Conservation (phyloP, 2,888 invertebrate genomes). For the Gymnoscelis rufifasciata region DNA sequence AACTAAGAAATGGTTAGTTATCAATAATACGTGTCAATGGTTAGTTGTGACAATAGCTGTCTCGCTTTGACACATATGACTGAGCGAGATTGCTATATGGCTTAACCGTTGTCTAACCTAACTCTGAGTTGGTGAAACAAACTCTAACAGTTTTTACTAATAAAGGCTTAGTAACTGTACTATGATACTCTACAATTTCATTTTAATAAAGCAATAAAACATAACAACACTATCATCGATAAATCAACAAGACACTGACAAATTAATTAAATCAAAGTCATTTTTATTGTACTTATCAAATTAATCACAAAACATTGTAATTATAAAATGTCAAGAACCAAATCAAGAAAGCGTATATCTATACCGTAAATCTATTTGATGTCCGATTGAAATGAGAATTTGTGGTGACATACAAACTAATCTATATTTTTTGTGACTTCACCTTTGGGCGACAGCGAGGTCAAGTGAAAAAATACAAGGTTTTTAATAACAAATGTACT, state of each 20-base stretch:
- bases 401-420: constrained; percentile 37
- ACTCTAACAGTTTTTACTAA: too few relatives aligned
- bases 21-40: too few relatives aligned
- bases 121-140: too few relatives aligned
- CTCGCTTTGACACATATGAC: too few relatives aligned
- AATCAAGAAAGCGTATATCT: constrained; percentile 20
- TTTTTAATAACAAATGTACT: constrained; percentile 14
- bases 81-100: too few relatives aligned
- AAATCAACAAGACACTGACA: not conserved
- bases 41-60: too few relatives aligned
- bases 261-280: not conserved
- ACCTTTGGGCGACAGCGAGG: constrained; percentile 57
- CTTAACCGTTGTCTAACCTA: too few relatives aligned
- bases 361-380: constrained; percentile 21
- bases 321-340: constrained; percentile 26
- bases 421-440: constrained; percentile 44
- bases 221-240: not conserved
- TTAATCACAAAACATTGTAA: constrained; percentile 1
- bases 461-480: constrained; percentile 32
- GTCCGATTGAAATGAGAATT: constrained; percentile 22
- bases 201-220: not conserved
- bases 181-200: too few relatives aligned
- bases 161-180: too few relatives aligned
- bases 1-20: too few relatives aligned
- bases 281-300: not conserved